phyloP scores from a whole-genome alignment of 2,797 vertebrate species.

The Melanotaenia boesemani region DNA sequence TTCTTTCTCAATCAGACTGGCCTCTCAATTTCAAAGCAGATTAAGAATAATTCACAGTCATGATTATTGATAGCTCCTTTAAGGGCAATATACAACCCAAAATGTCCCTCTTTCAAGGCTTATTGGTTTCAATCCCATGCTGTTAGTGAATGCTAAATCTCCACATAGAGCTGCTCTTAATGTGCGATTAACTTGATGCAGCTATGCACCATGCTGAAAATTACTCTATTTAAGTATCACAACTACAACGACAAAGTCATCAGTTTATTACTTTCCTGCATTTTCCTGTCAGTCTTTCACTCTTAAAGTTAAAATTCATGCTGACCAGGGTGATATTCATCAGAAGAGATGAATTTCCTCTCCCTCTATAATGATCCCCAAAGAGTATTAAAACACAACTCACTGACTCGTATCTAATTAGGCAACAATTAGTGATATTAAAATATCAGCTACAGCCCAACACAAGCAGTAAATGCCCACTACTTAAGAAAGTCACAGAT shows the following conservation, averaged over 20 bases:
- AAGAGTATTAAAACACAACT: constrained; percentile 77
- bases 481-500: constrained; percentile 63
- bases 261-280: constrained; percentile 38
- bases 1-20: constrained; percentile 29
- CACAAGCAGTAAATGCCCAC: constrained; percentile 60
- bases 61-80: constrained; percentile 40
- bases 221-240: constrained; percentile 62
- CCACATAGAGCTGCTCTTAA: constrained; percentile 72
- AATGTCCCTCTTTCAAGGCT: constrained; percentile 50
- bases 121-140: constrained; percentile 62
- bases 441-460: constrained; percentile 66
- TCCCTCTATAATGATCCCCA: constrained; percentile 73
- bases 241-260: constrained; percentile 62
- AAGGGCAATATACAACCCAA: constrained; percentile 13
- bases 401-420: constrained; percentile 80
- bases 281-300: constrained; percentile 46
- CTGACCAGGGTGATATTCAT: constrained; percentile 70
- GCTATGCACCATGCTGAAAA: constrained; percentile 67
- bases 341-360: constrained; percentile 65
- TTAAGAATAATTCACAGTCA: constrained; percentile 44
- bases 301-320: constrained; percentile 64
- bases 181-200: constrained; percentile 78
- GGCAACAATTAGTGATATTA: constrained; percentile 83
- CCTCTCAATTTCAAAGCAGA: constrained; percentile 40
- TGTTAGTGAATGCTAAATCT: constrained; percentile 72